phyloP scores from a whole-genome alignment of 2,113 vertebrate species.

The Syngnathoides biaculeatus region DNA sequence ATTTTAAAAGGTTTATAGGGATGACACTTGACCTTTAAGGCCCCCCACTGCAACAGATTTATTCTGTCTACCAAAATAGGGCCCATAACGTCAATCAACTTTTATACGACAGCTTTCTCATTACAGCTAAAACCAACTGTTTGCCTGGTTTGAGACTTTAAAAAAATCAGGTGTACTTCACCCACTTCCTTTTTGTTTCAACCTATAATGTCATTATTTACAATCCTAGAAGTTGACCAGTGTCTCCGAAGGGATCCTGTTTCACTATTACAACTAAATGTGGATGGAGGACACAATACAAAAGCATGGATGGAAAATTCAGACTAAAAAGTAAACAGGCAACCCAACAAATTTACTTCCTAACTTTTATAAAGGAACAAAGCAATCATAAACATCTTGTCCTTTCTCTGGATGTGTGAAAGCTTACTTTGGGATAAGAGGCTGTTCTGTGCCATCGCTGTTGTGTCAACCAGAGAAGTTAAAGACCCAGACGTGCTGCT shows the following conservation, averaged over 20 bases:
- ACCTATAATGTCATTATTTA: too few relatives aligned
- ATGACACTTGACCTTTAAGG: too few relatives aligned
- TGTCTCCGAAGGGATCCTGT: background rate
- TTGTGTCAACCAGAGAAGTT: conserved; percentile 86
- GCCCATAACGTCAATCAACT: too few relatives aligned
- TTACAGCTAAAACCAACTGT: too few relatives aligned
- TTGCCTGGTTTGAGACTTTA: too few relatives aligned
- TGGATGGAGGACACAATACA: background rate
- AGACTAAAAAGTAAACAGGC: background rate
- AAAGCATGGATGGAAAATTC: too few relatives aligned
- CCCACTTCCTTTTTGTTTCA: too few relatives aligned
- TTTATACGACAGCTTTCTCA: too few relatives aligned
- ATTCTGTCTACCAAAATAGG: background rate
- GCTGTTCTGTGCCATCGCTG: conserved; percentile 69
- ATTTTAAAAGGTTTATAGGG: too few relatives aligned
- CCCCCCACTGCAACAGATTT: background rate
- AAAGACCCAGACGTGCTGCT: conserved; percentile 83
- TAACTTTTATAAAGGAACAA: background rate
- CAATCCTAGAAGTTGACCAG: too few relatives aligned
- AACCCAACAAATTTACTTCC: background rate
- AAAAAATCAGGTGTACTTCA: too few relatives aligned
- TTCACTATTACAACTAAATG: background rate
- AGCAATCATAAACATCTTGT: background rate
- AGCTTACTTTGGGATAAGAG: conserved; percentile 72
- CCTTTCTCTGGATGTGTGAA: background rate